Evolutionary conservation across 1,140 invertebrate genomes (phyloP).

Genomic region (Carposina sasakii): DNA sequence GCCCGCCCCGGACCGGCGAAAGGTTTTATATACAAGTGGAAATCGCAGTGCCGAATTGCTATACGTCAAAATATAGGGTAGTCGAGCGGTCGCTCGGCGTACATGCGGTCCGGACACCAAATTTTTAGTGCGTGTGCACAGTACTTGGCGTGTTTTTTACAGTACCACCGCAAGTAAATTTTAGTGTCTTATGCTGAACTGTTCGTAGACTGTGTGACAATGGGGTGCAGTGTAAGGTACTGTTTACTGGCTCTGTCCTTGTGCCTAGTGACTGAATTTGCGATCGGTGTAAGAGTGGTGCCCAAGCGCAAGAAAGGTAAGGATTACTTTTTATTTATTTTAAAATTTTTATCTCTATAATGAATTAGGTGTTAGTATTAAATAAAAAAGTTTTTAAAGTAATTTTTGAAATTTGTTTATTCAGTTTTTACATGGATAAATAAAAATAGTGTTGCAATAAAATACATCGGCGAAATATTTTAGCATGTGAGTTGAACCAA

Average conservation of each 20-base stretch:
- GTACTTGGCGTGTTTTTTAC: neutral
- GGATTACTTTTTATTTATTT: conserved; percentile 10
- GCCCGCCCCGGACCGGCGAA: conserved; percentile 62
- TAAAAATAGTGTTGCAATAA: too few species aligned
- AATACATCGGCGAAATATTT: too few species aligned
- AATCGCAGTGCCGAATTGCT: conserved; percentile 67
- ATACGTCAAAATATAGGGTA: conserved; percentile 74
- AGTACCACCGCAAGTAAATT: neutral
- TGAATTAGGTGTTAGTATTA: too few species aligned
- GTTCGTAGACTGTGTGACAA: conserved; percentile 40
- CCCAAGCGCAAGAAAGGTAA: conserved; percentile 72
- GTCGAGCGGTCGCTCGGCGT: conserved; percentile 63
- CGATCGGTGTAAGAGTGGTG: conserved; percentile 64
- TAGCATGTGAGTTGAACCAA: too few species aligned
- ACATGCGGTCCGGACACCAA: conserved; percentile 33
- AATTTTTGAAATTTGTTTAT: too few species aligned
- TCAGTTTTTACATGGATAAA: too few species aligned
- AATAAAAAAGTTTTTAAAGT: too few species aligned
- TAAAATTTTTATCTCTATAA: conserved; percentile 10
- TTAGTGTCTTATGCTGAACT: neutral
- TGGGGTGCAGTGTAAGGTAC: conserved; percentile 67
- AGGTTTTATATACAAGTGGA: conserved; percentile 73
- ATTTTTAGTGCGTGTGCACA: conserved; percentile 9
- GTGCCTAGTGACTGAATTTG: conserved; percentile 64
- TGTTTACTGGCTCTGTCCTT: conserved; percentile 66